A percentile compares a stretch with the other conserved stretches of the same genome.
phyloP scores from a whole-genome alignment of 2,797 vertebrate species.

The Melanotaenia boesemani region DNA sequence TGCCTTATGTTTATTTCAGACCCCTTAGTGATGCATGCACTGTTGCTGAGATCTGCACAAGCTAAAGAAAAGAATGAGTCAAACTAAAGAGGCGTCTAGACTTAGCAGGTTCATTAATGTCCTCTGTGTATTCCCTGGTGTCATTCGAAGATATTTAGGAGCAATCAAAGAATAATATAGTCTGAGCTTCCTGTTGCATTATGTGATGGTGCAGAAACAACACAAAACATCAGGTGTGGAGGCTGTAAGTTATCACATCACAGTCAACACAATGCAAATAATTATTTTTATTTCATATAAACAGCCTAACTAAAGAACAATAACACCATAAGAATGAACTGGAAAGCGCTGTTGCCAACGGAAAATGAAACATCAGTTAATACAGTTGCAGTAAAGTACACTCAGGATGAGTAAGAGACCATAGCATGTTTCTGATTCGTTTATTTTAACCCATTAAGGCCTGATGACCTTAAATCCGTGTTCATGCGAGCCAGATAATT shows the following conservation, averaged over 20 bases:
- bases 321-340: conserved; percentile 57
- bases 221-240: background rate
- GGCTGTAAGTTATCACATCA: conserved; percentile 40
- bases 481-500: conserved; percentile 25
- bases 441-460: conserved; percentile 43
- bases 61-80: conserved; percentile 1
- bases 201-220: no score
- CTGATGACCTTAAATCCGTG: conserved; percentile 35
- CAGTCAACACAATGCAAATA: conserved; percentile 63
- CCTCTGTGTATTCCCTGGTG: background rate
- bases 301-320: conserved; percentile 58
- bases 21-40: no score
- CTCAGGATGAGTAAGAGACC: conserved; percentile 63
- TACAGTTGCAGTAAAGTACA: conserved; percentile 60
- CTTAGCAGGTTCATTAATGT: background rate
- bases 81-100: background rate
- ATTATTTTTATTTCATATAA: conserved; percentile 79
- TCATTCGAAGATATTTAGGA: background rate
- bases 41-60: background rate
- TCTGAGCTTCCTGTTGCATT: background rate
- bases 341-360: conserved; percentile 33
- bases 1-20: background rate
- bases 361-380: conserved; percentile 42
- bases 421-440: conserved; percentile 31
- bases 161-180: background rate